Evolutionary conservation across 2,113 vertebrate species (phyloP), one percentile per base, ranked within the genome.

Genomic region (Myotis davidii): DNA sequence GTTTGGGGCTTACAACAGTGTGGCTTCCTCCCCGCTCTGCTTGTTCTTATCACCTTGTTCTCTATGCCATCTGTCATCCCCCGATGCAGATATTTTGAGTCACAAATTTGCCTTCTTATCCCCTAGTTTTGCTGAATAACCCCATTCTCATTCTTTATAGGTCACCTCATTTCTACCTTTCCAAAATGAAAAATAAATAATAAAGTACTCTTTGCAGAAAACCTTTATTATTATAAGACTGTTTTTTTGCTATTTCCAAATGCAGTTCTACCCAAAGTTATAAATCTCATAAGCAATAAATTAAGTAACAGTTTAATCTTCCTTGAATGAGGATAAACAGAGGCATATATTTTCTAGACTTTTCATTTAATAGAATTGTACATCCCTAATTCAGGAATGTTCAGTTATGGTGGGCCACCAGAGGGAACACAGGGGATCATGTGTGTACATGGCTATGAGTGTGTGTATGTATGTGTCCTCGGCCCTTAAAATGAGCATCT

Each of bases 211-310:
- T 72, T 77, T 79, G 50, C 45, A 37, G 32, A 72, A 77, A 85
- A 52, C 11, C 5, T 14, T 39, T 27, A 25, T 50, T 32, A 81
- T 67, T 70, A 42, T 86, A 72, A 74, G 39, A 79, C 39, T 11
- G 2, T 61, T 52, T 59, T 59, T 94, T 54, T 74, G 27, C 69
- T 95, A 45, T 76, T 86, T 91, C 59, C 25, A 78, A 86, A 42
- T 67, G 6, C 9, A 67, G 39, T n/a, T 77, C 7, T 25, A 27
- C 2, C 3, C 48, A 64, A 78, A 56, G 59, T 77, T 77, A 45
- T 52, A 92, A 96, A 83, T 70, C 37, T 48, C 52, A 91, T 45
- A 79, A 89, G 48, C 6, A 90, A 83, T 67, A 6, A 78, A 82
- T 76, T 70, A 39, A 83, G 1, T 45, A 65, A 94, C n/a, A 89